Conservation (phyloP, 1,140 invertebrate genomes). For the Drosophila pallidifrons region DNA sequence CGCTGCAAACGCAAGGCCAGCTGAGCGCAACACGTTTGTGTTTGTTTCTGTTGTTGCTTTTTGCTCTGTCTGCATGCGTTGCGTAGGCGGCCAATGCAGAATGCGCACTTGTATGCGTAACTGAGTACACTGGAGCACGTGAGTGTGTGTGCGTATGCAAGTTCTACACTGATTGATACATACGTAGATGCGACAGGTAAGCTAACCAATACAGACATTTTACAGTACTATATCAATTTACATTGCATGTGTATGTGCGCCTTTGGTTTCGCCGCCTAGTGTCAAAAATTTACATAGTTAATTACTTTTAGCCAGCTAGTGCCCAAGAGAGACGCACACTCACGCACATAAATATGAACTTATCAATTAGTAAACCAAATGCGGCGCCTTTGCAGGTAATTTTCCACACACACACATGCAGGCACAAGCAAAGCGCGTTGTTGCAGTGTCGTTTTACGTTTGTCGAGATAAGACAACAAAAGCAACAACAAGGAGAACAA, state of each 20-base stretch:
- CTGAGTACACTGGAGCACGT: background rate
- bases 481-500: constrained; percentile 24
- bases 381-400: constrained; percentile 71
- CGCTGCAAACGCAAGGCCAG: constrained; percentile 60
- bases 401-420: constrained; percentile 46
- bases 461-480: constrained; percentile 56
- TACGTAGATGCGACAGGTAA: constrained; percentile 52
- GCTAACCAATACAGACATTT: background rate
- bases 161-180: constrained; percentile 44
- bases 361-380: constrained; percentile 62
- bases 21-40: constrained; percentile 80
- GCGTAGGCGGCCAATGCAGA: constrained; percentile 51
- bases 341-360: constrained; percentile 53
- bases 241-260: background rate
- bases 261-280: constrained; percentile 27
- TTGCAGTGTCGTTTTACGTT: constrained; percentile 54
- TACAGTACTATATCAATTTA: constrained; percentile 14
- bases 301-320: constrained; percentile 46
- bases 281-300: constrained; percentile 70
- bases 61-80: constrained; percentile 37
- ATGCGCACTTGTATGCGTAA: too few relatives aligned
- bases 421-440: constrained; percentile 16
- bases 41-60: constrained; percentile 30
- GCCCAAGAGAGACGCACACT: constrained; percentile 4
- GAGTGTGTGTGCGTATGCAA: constrained; percentile 17